A percentile compares a stretch with the other conserved stretches of the same genome.
These are phyloP conservation scores for Uria lomvia DNA, from an alignment of 2,113 vertebrate genomes.

Conservation along the genomic window DNA sequence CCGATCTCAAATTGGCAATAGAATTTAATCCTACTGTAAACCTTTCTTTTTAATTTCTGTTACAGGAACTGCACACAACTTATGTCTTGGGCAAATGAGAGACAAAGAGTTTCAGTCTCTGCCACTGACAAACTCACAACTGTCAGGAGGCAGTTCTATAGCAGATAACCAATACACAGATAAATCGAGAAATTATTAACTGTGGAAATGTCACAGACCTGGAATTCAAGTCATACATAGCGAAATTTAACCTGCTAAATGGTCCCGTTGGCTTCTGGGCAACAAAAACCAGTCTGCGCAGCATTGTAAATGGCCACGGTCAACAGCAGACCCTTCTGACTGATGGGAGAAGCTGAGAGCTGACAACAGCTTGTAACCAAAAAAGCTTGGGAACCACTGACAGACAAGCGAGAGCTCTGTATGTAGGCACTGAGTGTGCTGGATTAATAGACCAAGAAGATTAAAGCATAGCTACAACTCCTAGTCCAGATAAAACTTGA, in stretches of 20 bases:
- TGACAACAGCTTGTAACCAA: not conserved
- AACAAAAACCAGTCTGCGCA: not conserved
- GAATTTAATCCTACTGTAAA: not conserved
- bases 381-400: not conserved
- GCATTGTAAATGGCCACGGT: not conserved
- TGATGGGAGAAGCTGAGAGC: not conserved
- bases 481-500: not conserved
- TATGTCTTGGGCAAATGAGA: not conserved
- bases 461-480: slow-evolving; percentile 48
- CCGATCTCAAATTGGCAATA: not conserved
- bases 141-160: not conserved
- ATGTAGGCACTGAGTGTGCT: not conserved
- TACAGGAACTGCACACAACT: not conserved
- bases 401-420: not conserved
- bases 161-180: not conserved
- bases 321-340: not conserved
- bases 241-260: not conserved
- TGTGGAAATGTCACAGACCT: not conserved
- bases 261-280: not conserved
- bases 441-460: not conserved
- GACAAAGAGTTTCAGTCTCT: not conserved
- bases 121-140: not conserved
- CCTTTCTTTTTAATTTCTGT: not conserved
- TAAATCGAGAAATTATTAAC: not conserved
- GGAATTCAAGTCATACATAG: not conserved